Percentiles rank a stretch among this genome's conserved stretches.
Conservation (phyloP, 2,888 invertebrate species). For the Nudaria mundana region DNA sequence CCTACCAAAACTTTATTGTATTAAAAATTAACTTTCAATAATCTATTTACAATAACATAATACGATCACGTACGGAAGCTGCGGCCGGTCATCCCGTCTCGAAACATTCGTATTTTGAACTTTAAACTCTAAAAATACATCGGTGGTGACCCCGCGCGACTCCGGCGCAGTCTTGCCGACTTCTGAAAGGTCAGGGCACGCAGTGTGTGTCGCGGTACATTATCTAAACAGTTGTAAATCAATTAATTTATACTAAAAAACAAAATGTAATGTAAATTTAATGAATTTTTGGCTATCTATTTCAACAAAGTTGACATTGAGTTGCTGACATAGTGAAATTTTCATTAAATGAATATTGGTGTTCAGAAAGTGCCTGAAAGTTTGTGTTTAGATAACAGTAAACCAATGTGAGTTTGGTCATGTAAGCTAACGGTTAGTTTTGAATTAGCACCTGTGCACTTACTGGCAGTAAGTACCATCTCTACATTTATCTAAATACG, state of each 20-base stretch:
- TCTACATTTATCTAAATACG: too few relatives aligned
- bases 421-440: constrained; percentile 6
- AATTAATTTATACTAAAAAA: constrained; percentile 21
- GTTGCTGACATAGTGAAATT: constrained; percentile 6
- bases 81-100: constrained; percentile 43
- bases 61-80: constrained; percentile 44
- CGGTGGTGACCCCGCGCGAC: constrained; percentile 75
- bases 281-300: not conserved
- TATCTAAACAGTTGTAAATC: constrained; percentile 45
- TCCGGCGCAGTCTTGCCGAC: constrained; percentile 71
- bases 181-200: constrained; percentile 78
- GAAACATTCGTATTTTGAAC: constrained; percentile 78
- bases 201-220: constrained; percentile 51
- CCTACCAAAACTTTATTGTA: not conserved
- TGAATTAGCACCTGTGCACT: constrained; percentile 1
- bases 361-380: not conserved
- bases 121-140: constrained; percentile 82
- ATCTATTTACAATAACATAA: constrained; percentile 28
- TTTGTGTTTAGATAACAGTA: too few relatives aligned
- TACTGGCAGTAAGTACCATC: too few relatives aligned
- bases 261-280: not conserved
- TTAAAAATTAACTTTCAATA: constrained; percentile 12
- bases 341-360: constrained; percentile 10
- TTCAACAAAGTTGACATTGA: too few relatives aligned
- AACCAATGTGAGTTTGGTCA: not conserved